A percentile compares a stretch with the other conserved stretches of the same genome.
These are phyloP conservation scores for Gastrophryne carolinensis DNA, from an alignment of 2,797 vertebrate species.

Conservation along the genomic window DNA sequence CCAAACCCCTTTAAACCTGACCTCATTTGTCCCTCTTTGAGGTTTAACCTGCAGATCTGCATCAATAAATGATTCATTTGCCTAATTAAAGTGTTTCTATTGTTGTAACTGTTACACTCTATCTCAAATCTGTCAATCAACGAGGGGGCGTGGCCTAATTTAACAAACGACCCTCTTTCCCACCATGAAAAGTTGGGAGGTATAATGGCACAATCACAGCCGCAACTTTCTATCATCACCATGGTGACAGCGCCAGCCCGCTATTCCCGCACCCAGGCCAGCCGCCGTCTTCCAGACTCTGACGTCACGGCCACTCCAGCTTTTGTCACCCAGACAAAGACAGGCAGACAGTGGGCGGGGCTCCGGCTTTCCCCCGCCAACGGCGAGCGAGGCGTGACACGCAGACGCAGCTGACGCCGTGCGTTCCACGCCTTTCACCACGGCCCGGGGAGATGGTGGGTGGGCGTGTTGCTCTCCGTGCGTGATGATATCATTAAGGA, in stretches of 20 bases:
- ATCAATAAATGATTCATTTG: too few species aligned
- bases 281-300: neutral
- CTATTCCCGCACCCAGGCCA: neutral
- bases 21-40: too few species aligned
- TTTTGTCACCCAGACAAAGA: conserved; percentile 32
- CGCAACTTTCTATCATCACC: neutral
- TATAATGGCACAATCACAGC: too few species aligned
- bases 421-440: neutral
- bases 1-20: too few species aligned
- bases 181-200: too few species aligned
- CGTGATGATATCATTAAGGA: conserved; percentile 44
- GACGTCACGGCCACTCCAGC: conserved; percentile 8
- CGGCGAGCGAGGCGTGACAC: neutral
- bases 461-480: neutral
- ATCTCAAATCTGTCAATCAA: too few species aligned
- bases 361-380: conserved; percentile 40
- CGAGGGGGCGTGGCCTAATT: too few species aligned
- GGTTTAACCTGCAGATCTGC: too few species aligned
- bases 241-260: neutral
- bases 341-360: neutral
- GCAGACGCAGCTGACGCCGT: conserved; percentile 4
- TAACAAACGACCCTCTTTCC: too few species aligned
- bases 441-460: neutral
- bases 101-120: too few species aligned
- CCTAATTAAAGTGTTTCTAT: too few species aligned